Percentiles rank a stretch among this genome's conserved stretches.
phyloP scores from a whole-genome alignment of 2,888 invertebrate genomes.

The Aricia artaxerxes region DNA sequence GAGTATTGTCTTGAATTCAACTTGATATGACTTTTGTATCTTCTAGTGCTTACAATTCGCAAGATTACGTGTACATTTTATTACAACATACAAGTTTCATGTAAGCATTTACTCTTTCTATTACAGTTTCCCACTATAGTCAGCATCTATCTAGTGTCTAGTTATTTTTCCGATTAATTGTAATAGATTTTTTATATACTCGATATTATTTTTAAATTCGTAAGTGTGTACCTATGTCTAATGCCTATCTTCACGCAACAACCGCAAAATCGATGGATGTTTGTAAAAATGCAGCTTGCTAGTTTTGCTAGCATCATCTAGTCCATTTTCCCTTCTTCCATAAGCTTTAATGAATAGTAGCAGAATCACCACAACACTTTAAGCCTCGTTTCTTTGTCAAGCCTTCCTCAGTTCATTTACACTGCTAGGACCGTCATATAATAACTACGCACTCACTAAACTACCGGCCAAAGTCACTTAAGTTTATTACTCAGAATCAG shows the following conservation, averaged over 20 bases:
- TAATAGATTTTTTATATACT: too few relatives aligned
- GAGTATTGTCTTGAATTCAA: conserved; percentile 14
- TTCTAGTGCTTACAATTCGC: neutral
- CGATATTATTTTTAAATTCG: too few relatives aligned
- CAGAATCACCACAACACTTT: neutral
- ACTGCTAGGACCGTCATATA: neutral
- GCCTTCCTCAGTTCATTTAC: neutral
- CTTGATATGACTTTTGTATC: neutral
- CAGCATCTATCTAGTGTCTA: too few relatives aligned
- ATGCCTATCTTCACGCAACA: too few relatives aligned
- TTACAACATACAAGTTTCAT: too few relatives aligned
- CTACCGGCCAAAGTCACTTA: conserved; percentile 4
- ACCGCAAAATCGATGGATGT: too few relatives aligned
- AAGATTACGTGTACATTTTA: neutral
- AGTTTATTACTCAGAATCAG: conserved; percentile 19
- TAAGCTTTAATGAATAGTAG: neutral
- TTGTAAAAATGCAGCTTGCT: too few relatives aligned
- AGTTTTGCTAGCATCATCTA: neutral
- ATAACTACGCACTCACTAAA: conserved; percentile 11
- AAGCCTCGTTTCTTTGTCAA: neutral
- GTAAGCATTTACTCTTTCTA: too few relatives aligned
- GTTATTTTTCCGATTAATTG: too few relatives aligned
- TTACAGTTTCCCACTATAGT: too few relatives aligned
- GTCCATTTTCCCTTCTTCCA: neutral
- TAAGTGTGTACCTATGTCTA: too few relatives aligned